Evolutionary conservation across 2,888 invertebrate genomes (phyloP).

Genomic region (Drosophila helvetica): DNA sequence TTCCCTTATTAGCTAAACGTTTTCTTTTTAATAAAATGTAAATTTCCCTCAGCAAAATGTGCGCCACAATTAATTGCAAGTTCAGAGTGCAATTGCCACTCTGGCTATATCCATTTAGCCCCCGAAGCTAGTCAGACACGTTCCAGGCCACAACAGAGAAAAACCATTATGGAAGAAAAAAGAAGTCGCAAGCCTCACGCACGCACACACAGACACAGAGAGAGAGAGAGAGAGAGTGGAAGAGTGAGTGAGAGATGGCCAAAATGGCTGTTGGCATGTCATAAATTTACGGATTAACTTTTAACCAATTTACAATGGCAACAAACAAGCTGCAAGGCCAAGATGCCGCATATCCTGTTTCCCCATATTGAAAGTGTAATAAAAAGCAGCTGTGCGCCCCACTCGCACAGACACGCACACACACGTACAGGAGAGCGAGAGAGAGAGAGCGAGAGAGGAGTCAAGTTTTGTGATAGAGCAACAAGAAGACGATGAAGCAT

Average conservation of each 20-base stretch:
- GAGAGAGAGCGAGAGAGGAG: conserved; percentile 12
- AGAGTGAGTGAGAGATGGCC: conserved; percentile 34
- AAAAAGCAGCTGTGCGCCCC: conserved; percentile 70
- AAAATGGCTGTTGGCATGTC: conserved; percentile 75
- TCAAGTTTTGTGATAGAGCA: conserved; percentile 68
- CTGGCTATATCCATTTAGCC: conserved; percentile 65
- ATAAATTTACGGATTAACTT: conserved; percentile 78
- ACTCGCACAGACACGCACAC: conserved; percentile 25
- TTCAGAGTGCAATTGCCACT: conserved; percentile 74
- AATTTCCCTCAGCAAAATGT: conserved; percentile 1
- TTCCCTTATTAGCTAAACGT: background rate
- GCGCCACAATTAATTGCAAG: conserved; percentile 62
- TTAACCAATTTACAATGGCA: conserved; percentile 77
- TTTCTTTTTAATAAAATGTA: conserved; percentile 12
- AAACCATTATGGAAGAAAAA: conserved; percentile 9
- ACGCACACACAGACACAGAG: conserved; percentile 16
- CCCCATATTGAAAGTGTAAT: conserved; percentile 77
- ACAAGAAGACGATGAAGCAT: conserved; percentile 44
- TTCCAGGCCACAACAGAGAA: conserved; percentile 25
- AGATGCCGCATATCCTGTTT: conserved; percentile 61
- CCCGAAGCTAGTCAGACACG: conserved; percentile 62
- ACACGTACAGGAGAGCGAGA: conserved; percentile 15
- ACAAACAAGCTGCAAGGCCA: conserved; percentile 54
- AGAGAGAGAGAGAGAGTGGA: background rate
- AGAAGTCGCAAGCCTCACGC: conserved; percentile 16